Evolutionary conservation across 1,140 invertebrate species (phyloP), one percentile per base, ranked within the genome.

Genomic region (Telenomus remus): DNA sequence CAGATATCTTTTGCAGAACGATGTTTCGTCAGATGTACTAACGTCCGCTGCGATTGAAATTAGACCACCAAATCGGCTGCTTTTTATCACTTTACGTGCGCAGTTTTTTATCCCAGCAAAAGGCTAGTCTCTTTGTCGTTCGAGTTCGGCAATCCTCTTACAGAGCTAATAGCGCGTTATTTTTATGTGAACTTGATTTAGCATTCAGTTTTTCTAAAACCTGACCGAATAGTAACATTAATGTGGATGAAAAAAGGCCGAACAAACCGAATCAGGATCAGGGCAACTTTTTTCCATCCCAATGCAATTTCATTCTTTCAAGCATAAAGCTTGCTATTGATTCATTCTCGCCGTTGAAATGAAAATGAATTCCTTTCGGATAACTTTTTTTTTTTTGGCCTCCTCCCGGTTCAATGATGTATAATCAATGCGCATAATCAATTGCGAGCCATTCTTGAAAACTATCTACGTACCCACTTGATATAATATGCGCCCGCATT

Each of bases 361-460:
- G 60, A 70, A 69, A 69, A 77, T 54, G 8, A 27, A 37, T 19
- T 51, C 60, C 57, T 73, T 78, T 65, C 64, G 69, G 56, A 57
- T 64, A 55, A 60, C 43, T 54, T 46, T 39, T 39, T 55, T 57
- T 68, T 27, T 70, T 66, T 53, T 48, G 47, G 27, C 43, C 9
- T 39, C 37, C n/a, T 4, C n/a, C 1, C 12, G 0, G 8, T 51
- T 69, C 15, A n/a, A 37, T 1, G 11, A 56, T 47, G 50, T 55
- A 78, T 84, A 84, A 84, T 84, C 76, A 81, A 80, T 82, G 82
- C 82, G 78, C 81, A 81, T 83, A 81, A 79, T 77, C 75, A 79
- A 69, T 63, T 48, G 76, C 63, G 50, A n/a, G n/a, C 68, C 60
- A 54, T 70, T 48, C 55, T 74, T 14, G 51, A 49, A 56, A 54